Conservation (phyloP, 2,888 invertebrate species). For the Drosophila dives region DNA sequence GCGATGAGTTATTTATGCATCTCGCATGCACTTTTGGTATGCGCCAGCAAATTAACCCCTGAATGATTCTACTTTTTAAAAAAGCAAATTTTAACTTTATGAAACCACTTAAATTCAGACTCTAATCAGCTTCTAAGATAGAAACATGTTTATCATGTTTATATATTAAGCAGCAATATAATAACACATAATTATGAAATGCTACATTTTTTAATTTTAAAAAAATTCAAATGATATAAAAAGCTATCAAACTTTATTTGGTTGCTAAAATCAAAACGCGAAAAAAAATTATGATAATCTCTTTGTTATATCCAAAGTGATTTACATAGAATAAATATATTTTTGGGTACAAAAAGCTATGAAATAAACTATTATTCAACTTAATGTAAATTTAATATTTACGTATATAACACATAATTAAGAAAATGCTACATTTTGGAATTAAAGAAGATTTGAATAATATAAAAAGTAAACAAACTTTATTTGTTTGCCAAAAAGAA, state of each 20-base stretch:
- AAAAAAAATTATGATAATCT: neutral
- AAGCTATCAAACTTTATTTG: neutral
- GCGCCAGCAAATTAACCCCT: constrained; percentile 66
- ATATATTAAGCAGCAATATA: neutral
- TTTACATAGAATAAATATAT: no score
- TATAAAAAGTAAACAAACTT: no score
- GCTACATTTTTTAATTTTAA: neutral
- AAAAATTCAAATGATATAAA: neutral
- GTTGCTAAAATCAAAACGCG: neutral
- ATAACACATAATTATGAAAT: neutral
- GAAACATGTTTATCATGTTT: neutral
- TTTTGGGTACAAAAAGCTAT: no score
- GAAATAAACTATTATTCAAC: no score
- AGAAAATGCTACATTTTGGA: no score
- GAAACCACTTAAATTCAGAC: neutral
- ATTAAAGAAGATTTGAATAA: no score
- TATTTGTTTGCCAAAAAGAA: no score
- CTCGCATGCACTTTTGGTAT: constrained; percentile 60
- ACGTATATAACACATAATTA: no score
- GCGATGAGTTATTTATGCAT: constrained; percentile 80
- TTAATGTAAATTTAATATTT: no score
- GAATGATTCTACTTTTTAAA: neutral
- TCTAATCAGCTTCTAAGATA: neutral
- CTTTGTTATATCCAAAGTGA: no score
- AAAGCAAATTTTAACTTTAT: neutral